Evolutionary conservation across 2,888 invertebrate species (phyloP).

Genomic region (Drosophila differens): DNA sequence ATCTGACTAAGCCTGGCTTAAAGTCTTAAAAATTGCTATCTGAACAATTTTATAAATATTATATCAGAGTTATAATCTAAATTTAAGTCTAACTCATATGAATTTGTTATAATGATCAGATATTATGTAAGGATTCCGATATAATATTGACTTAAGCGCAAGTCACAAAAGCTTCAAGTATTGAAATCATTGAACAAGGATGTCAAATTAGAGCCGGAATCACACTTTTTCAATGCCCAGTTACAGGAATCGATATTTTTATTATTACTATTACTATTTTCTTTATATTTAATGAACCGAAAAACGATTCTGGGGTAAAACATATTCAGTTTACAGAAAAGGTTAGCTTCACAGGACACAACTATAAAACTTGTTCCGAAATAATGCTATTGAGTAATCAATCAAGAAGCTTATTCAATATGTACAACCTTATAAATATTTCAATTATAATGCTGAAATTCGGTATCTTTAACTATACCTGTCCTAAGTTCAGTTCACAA

Average conservation of each 20-base stretch:
- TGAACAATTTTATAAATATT: background rate
- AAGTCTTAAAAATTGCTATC: background rate
- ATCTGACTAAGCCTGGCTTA: background rate
- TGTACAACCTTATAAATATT: background rate
- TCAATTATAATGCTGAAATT: background rate
- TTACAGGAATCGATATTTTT: background rate
- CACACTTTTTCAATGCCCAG: background rate
- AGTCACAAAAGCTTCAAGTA: background rate
- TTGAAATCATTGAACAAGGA: background rate
- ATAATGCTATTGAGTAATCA: background rate
- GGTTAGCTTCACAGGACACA: background rate
- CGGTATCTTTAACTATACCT: background rate
- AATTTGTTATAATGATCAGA: background rate
- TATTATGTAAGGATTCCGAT: background rate
- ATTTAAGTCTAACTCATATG: background rate
- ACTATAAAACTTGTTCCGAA: background rate
- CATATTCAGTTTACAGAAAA: background rate
- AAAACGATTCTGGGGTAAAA: background rate
- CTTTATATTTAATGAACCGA: background rate
- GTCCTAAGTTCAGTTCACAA: background rate
- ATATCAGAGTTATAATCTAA: background rate
- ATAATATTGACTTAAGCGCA: background rate
- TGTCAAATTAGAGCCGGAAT: background rate
- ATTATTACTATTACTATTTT: background rate
- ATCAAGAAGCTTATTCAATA: background rate